Conservation (phyloP, 2,888 invertebrate species). For the Barypeithes pellucidus region DNA sequence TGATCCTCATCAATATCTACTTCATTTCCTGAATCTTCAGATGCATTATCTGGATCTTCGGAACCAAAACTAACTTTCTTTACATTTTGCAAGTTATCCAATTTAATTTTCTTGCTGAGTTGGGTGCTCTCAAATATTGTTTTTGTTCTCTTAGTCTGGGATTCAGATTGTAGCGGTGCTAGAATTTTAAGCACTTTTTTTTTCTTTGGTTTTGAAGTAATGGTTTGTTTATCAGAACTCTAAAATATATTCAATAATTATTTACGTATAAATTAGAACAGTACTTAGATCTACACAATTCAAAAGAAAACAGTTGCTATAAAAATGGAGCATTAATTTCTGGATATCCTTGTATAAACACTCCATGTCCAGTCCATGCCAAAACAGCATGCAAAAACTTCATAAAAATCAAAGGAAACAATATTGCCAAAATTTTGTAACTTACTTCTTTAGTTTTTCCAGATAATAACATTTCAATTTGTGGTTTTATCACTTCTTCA, state of each 20-base stretch:
- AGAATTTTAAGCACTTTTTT: slow-evolving; percentile 7
- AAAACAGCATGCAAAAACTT: neutral
- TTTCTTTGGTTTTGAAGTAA: slow-evolving; percentile 8
- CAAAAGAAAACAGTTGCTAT: too few relatives aligned
- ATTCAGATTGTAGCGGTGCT: slow-evolving; percentile 1
- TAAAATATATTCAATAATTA: slow-evolving; percentile 8
- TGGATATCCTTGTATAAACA: too few relatives aligned
- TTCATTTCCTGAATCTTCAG: slow-evolving; percentile 32
- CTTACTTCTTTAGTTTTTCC: slow-evolving; percentile 24
- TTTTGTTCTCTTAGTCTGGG: slow-evolving; percentile 53
- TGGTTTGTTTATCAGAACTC: neutral
- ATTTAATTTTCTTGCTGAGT: slow-evolving; percentile 44
- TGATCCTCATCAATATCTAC: slow-evolving; percentile 22
- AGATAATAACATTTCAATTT: slow-evolving; percentile 73
- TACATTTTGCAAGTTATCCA: slow-evolving; percentile 19
- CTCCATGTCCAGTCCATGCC: too few relatives aligned
- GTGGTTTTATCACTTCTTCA: slow-evolving; percentile 78
- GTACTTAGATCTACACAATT: too few relatives aligned
- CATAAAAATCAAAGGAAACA: neutral
- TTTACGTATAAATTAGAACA: too few relatives aligned
- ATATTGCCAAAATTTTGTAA: neutral
- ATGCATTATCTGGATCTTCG: slow-evolving; percentile 29
- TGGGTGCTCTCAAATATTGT: slow-evolving; percentile 30
- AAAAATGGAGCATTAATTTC: too few relatives aligned
- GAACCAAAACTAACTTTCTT: slow-evolving; percentile 38